Evolutionary conservation across 2,888 invertebrate species (phyloP), one percentile per base, ranked within the genome.

Genomic region (Therioaphis trifolii): DNA sequence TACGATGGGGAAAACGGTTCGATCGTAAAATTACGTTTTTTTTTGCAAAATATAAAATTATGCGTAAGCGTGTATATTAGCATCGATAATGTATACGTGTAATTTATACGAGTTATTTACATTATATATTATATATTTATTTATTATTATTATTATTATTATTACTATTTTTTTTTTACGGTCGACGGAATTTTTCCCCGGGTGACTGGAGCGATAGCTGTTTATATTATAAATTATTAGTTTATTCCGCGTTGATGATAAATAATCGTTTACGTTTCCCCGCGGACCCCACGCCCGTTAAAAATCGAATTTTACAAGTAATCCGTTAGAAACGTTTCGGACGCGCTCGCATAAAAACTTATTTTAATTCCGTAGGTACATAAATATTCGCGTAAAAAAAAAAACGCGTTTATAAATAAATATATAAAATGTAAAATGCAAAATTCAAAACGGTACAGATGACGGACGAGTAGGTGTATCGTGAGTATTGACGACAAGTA

Each of bases 11-110:
- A 49, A 71, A 71, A 49, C 49, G 27, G n/a, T 49, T 49, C 27
- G 29, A n/a, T 27, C 18, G n/a, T 71, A 71, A 49, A 49, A 71
- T 71, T 49, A 71, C 5, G 18, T 49, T 63, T 55, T 52, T 55
- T 55, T 18, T n/a, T 2, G 1, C 55, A 7, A 55, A 0, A n/a
- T 9, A 43, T 21, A 21, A 55, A 15, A 55, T 49, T 14, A 12
- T 49, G 12, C 15, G n/a, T 12, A 12, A 18, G 9, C 14, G 9
- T 21, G 12, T 55, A 55, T 21, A 21, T n/a, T 9, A 21, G 7
- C 21, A 9, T 7, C 21, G 21, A 21, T 55, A n/a, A 55, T 55
- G n/a, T n/a, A n/a, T n/a, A 43, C 43, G n/a, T n/a, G n/a, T n/a
- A n/a, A n/a, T n/a, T n/a, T n/a, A n/a, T n/a, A n/a, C 18, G 21